Evolutionary conservation across 1,140 invertebrate genomes (phyloP).

Genomic region (Agraylea sexmaculata): DNA sequence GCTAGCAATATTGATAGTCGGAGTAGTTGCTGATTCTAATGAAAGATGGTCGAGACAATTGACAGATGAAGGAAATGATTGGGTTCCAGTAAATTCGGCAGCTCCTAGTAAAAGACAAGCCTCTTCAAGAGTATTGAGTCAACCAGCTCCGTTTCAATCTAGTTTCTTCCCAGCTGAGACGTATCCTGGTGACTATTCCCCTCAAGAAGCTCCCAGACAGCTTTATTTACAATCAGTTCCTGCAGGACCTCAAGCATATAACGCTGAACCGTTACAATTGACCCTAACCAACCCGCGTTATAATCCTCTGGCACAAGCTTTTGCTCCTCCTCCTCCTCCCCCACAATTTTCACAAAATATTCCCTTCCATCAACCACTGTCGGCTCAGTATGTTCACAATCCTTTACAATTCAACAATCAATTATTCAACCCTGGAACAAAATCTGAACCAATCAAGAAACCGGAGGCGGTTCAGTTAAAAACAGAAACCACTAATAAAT

Average conservation of each 20-base stretch:
- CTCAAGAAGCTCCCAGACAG: conserved; percentile 31
- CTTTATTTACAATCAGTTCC: conserved; percentile 33
- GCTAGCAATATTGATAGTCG: too few species aligned
- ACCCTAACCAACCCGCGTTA: conserved; percentile 11
- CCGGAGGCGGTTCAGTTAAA: conserved; percentile 18
- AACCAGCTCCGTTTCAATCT: conserved; percentile 27
- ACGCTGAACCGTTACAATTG: conserved; percentile 19
- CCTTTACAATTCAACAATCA: conserved; percentile 19
- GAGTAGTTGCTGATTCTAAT: too few species aligned
- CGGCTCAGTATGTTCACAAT: too few species aligned
- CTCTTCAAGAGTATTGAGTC: conserved; percentile 37
- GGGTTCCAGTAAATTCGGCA: conserved; percentile 20
- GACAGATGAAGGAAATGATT: conserved; percentile 12
- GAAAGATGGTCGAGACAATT: conserved; percentile 19
- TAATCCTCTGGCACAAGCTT: conserved; percentile 31
- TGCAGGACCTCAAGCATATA: conserved; percentile 27
- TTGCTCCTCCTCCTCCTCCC: conserved; percentile 27
- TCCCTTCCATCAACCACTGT: too few species aligned
- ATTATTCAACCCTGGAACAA: conserved; percentile 24
- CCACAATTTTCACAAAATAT: conserved; percentile 25
- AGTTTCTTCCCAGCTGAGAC: conserved; percentile 33
- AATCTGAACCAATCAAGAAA: conserved; percentile 21
- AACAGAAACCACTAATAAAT: conserved; percentile 9
- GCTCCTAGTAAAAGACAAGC: conserved; percentile 31
- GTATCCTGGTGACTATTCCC: conserved; percentile 28